Evolutionary conservation across 2,888 invertebrate genomes (phyloP), one percentile per base, ranked within the genome.

Genomic region (Campopleginae sp.): DNA sequence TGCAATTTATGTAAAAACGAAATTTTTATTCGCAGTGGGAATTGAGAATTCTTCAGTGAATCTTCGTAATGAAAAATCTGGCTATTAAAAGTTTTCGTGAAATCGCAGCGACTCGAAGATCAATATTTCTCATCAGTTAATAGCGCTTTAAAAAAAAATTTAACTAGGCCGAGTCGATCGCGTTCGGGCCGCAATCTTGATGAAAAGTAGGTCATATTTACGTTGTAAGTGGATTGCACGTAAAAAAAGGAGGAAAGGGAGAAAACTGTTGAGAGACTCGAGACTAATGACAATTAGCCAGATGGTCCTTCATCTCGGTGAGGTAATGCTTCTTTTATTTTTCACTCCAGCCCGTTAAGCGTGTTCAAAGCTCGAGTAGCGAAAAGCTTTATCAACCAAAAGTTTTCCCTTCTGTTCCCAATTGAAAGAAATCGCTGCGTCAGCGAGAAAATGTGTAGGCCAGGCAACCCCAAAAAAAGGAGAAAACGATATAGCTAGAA

Each of bases 211-310:
- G 17, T 19, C 42, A 8, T 70, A 54, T n/a, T 70, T 58, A 38
- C 51, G 12, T 27, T 42, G 51, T 84, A 80, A 84, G 17, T 38
- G 66, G 75, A 84, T 84, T 71, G 63, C 68, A n/a, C 70, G 19
- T 46, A 19, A 27, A 42, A 46, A 27, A 72, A 54, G 19, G 31
- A 70, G 66, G 65, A 27, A 12, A 54, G 42, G 63, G 10, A 44
- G 1, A 7, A 31, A 71, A 54, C 51, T 48, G 14, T 19, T 44
- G 42, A 66, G n/a, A 10, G 38, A 42, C 72, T 78, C 75, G 51
- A 68, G 68, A 71, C 83, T 84, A 86, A 87, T 86, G 82, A 83
- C 81, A 87, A 87, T 87, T 86, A 80, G 75, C 61, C 54, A 61
- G 63, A 54, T 65, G 58, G 42, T 74, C 27, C 61, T 44, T 5